Evolutionary conservation across 2,113 vertebrate genomes (phyloP).

Genomic region (Xenopus tropicalis): UCB_Xtro_10.0 CM004448.2:59787501-59788000

Average conservation of each 20-base stretch:
- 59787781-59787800: too few relatives aligned
- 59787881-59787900: background rate
- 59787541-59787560: constrained; percentile 17
- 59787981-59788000: too few relatives aligned
- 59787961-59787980: too few relatives aligned
- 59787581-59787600: background rate
- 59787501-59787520: constrained; percentile 11
- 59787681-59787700: constrained; percentile 14
- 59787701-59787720: constrained; percentile 19
- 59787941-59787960: too few relatives aligned
- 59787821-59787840: too few relatives aligned
- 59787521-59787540: constrained; percentile 1
- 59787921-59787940: background rate
- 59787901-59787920: background rate
- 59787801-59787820: too few relatives aligned
- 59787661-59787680: constrained; percentile 10
- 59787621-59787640: background rate
- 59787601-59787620: background rate
- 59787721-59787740: background rate
- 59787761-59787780: too few relatives aligned
- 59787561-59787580: constrained; percentile 5
- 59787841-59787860: too few relatives aligned
- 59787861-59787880: constrained; percentile 56
- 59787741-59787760: too few relatives aligned
- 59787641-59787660: constrained; percentile 7